Conservation (phyloP, 2,113 vertebrate species). For the Chrysemys picta region DNA sequence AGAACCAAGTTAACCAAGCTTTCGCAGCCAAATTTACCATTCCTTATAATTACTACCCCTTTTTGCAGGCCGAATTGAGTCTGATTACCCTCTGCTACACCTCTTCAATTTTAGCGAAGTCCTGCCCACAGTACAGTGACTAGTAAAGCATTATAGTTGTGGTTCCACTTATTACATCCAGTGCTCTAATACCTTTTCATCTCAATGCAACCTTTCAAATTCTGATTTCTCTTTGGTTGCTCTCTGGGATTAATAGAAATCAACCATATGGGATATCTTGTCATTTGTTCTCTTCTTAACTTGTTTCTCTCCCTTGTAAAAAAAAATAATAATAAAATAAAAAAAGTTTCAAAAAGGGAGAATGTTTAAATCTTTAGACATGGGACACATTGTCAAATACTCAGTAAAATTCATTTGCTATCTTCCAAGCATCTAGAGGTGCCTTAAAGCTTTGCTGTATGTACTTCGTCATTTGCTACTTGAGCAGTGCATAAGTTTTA, state of each 20-base stretch:
- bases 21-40: neutral
- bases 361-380: neutral
- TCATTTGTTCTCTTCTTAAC: neutral
- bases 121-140: neutral
- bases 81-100: neutral
- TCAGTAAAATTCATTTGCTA: neutral
- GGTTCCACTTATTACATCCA: neutral
- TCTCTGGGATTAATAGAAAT: neutral
- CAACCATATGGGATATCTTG: neutral
- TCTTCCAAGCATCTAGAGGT: neutral
- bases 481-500: neutral
- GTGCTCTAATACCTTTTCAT: neutral
- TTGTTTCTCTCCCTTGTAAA: neutral
- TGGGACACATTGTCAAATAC: neutral
- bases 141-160: neutral
- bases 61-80: neutral
- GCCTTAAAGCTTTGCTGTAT: neutral
- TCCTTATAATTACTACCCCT: neutral
- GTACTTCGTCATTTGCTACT: neutral
- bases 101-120: neutral
- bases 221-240: neutral
- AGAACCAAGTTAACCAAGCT: neutral
- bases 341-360: neutral
- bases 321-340: neutral
- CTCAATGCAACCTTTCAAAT: neutral